Percentiles rank a stretch among this genome's conserved stretches.
phyloP scores from a whole-genome alignment of 2,888 invertebrate species.

The Epistrophe eligans region DNA sequence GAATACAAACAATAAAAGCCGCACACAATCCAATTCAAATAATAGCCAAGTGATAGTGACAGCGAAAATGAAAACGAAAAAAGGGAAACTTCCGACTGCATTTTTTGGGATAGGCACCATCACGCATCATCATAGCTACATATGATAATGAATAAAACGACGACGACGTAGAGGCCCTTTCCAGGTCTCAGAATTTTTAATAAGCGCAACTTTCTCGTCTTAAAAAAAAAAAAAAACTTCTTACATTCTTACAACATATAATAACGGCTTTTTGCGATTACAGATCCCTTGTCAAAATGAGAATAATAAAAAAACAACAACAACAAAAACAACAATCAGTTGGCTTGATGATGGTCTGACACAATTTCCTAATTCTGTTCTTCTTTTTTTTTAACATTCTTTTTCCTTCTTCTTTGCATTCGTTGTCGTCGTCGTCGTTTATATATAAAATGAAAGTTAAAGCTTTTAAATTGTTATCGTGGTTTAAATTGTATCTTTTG shows the following conservation, averaged over 20 bases:
- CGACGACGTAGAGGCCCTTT: not conserved
- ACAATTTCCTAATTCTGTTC: slow-evolving; percentile 69
- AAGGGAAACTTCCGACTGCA: slow-evolving; percentile 70
- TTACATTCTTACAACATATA: slow-evolving; percentile 68
- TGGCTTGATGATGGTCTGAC: slow-evolving; percentile 51
- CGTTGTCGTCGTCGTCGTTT: not conserved
- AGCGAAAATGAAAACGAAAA: slow-evolving; percentile 41
- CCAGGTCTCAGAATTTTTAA: slow-evolving; percentile 33
- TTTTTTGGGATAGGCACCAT: slow-evolving; percentile 47
- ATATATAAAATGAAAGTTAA: slow-evolving; percentile 71
- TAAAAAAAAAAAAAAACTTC: not conserved
- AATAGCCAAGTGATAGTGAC: slow-evolving; percentile 22
- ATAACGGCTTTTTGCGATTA: slow-evolving; percentile 45
- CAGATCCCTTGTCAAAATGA: slow-evolving; percentile 61
- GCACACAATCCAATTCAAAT: not conserved
- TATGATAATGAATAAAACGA: not conserved
- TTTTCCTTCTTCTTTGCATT: slow-evolving; percentile 34
- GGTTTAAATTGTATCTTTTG: slow-evolving; percentile 12
- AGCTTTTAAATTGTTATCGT: slow-evolving; percentile 24
- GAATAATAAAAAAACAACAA: slow-evolving; percentile 44
- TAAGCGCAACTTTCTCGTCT: slow-evolving; percentile 68
- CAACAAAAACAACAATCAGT: slow-evolving; percentile 23
- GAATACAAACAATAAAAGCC: slow-evolving; percentile 60
- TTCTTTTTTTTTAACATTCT: not conserved
- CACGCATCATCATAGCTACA: not conserved